Evolutionary conservation across 2,888 invertebrate genomes (phyloP).

Genomic region (Mythimna loreyi): DNA sequence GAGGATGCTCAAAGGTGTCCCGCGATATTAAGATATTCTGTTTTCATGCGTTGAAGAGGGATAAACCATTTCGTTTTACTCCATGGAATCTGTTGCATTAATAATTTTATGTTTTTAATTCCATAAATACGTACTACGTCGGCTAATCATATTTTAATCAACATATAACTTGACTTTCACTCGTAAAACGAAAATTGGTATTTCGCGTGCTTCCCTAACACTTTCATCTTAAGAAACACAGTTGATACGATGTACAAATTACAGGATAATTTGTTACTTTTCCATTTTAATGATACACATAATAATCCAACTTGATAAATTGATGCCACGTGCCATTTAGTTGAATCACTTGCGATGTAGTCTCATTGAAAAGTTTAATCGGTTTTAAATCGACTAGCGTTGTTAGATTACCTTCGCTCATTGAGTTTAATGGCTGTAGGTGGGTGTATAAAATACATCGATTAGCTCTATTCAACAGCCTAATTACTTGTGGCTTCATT

Average conservation of each 20-base stretch:
- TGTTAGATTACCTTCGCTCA: constrained; percentile 41
- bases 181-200: no score
- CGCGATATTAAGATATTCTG: no score
- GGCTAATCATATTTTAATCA: no score
- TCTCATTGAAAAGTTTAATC: constrained; percentile 46
- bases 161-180: no score
- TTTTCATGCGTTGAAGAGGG: no score
- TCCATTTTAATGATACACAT: neutral
- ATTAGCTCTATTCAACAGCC: constrained; percentile 41
- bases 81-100: no score
- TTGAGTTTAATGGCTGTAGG: constrained; percentile 42
- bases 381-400: constrained; percentile 50
- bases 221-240: neutral
- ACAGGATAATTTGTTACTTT: constrained; percentile 21
- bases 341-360: constrained; percentile 20
- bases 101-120: no score
- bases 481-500: constrained; percentile 52
- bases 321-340: constrained; percentile 8
- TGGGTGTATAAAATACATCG: constrained; percentile 48
- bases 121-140: no score
- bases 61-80: no score
- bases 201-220: no score
- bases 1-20: no score
- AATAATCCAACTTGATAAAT: constrained; percentile 15
- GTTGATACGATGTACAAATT: neutral